Conservation (phyloP, 1,140 invertebrate genomes). For the Melitaea cinxia region DNA sequence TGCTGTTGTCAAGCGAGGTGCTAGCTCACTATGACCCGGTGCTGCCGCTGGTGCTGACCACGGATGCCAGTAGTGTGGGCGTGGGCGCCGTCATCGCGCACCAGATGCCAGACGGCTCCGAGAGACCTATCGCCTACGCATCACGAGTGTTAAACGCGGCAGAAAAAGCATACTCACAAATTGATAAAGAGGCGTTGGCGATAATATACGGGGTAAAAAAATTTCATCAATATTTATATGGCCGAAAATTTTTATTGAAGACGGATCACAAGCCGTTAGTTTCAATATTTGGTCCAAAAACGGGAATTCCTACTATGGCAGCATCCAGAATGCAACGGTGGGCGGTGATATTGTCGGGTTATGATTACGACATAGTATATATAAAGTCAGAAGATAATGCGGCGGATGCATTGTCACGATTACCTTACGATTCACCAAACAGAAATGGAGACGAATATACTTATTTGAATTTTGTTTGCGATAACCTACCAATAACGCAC, state of each 20-base stretch:
- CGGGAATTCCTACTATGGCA: background rate
- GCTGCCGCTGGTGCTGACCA: slow-evolving; percentile 25
- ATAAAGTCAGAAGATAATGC: background rate
- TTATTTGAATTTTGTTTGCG: slow-evolving; percentile 40
- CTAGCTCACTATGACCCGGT: slow-evolving; percentile 22
- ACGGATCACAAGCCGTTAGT: background rate
- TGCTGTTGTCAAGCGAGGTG: slow-evolving; percentile 15
- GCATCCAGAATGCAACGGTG: background rate
- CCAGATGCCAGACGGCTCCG: background rate
- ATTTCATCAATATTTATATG: background rate
- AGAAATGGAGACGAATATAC: slow-evolving; percentile 26
- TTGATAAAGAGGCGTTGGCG: background rate
- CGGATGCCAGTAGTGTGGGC: slow-evolving; percentile 39
- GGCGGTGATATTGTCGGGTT: background rate
- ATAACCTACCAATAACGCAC: slow-evolving; percentile 1
- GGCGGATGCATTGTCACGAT: background rate
- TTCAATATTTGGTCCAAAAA: background rate
- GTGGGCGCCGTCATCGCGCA: slow-evolving; percentile 41
- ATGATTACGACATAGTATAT: background rate
- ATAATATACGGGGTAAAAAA: background rate
- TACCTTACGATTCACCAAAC: background rate
- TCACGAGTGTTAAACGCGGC: background rate
- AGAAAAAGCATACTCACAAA: slow-evolving; percentile 4
- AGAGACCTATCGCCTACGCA: background rate
- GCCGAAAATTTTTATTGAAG: background rate